Evolutionary conservation across 2,797 vertebrate genomes (phyloP).

Genomic region (Sebastolobus alascanus): DNA sequence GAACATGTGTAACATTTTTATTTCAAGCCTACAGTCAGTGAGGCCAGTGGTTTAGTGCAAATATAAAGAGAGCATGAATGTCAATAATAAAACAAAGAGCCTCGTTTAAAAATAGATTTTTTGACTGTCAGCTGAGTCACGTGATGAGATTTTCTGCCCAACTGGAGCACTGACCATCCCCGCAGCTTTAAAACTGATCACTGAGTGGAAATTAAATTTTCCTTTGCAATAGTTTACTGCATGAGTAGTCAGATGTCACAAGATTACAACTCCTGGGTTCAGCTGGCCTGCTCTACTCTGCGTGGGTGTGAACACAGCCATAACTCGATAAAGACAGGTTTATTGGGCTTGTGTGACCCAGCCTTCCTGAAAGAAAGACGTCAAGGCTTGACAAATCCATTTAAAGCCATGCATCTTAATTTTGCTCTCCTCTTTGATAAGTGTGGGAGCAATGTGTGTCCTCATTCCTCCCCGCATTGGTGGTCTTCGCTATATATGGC

Average conservation of each 20-base stretch:
- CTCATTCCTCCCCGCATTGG: slow-evolving; percentile 1
- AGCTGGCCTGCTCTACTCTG: slow-evolving; percentile 28
- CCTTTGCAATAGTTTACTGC: slow-evolving; percentile 46
- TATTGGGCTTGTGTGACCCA: slow-evolving; percentile 57
- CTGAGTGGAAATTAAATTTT: slow-evolving; percentile 50
- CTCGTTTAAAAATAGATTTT: slow-evolving; percentile 38
- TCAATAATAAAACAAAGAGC: slow-evolving; percentile 31
- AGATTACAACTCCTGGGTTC: slow-evolving; percentile 49
- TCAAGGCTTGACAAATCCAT: slow-evolving; percentile 47
- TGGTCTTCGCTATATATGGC: slow-evolving; percentile 22
- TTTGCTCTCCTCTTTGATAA: slow-evolving; percentile 1
- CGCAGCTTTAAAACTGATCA: slow-evolving; percentile 39
- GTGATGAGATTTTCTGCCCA: slow-evolving; percentile 24
- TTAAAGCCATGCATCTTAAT: slow-evolving; percentile 27
- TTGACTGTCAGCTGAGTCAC: slow-evolving; percentile 14
- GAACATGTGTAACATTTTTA: not conserved
- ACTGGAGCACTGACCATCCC: not conserved
- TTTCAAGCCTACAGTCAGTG: not conserved
- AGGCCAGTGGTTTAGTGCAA: not conserved
- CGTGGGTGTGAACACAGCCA: slow-evolving; percentile 43
- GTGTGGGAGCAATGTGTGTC: slow-evolving; percentile 6
- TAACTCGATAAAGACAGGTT: slow-evolving; percentile 67
- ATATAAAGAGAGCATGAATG: not conserved
- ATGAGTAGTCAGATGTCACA: slow-evolving; percentile 51
- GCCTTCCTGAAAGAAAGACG: slow-evolving; percentile 35